Evolutionary conservation across 2,113 vertebrate genomes (phyloP).

Genomic region (Edolisoma coerulescens): DNA sequence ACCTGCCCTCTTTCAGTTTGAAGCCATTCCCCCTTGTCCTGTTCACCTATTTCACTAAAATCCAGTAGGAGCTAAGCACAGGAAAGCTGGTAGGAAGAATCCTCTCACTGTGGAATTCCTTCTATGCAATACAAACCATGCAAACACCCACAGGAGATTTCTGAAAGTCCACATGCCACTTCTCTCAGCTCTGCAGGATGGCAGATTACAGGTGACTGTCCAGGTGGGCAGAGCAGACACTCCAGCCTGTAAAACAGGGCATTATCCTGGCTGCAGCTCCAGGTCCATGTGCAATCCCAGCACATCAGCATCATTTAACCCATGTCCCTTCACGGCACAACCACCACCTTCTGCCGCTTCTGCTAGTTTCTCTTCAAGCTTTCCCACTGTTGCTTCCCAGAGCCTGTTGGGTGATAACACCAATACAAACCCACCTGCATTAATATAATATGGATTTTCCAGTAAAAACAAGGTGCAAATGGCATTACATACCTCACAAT

Average conservation of each 20-base stretch:
- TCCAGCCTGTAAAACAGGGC: not conserved
- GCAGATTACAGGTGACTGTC: not conserved
- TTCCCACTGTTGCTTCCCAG: not conserved
- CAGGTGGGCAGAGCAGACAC: not conserved
- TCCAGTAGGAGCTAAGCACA: not conserved
- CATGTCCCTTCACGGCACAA: not conserved
- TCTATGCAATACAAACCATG: not conserved
- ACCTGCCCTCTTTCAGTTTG: too few species aligned
- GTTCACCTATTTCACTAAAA: not conserved
- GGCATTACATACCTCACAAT: fast-evolving
- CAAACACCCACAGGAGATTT: not conserved
- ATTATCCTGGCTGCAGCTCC: not conserved
- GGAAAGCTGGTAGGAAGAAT: not conserved
- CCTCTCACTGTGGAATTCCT: not conserved
- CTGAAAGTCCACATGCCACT: not conserved
- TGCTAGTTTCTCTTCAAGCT: not conserved
- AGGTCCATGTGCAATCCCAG: not conserved
- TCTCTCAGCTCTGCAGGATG: not conserved
- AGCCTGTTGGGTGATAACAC: not conserved
- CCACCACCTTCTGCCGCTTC: not conserved
- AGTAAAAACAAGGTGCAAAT: not conserved
- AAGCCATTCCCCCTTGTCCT: not conserved
- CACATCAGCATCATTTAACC: not conserved
- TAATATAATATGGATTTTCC: fast-evolving
- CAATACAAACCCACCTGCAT: not conserved